Conservation (phyloP, 2,888 invertebrate genomes). For the Acleris literana region DNA sequence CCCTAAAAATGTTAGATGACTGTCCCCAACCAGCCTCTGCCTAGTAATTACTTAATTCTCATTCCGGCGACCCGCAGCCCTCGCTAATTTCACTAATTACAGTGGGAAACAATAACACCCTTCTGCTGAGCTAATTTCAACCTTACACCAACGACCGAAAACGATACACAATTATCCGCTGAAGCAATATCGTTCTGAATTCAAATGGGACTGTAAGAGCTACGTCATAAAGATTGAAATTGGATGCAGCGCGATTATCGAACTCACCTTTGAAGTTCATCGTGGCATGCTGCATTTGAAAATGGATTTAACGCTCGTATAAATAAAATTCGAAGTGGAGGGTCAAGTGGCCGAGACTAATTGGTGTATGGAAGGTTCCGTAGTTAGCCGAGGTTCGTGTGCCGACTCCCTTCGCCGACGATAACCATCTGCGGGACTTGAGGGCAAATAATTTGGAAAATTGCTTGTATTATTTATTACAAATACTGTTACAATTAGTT, state of each 20-base stretch:
- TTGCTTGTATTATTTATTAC: background rate
- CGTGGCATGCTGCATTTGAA: background rate
- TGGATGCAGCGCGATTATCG: background rate
- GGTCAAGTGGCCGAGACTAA: background rate
- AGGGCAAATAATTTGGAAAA: background rate
- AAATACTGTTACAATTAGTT: background rate
- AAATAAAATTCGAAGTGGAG: background rate
- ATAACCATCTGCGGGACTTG: background rate
- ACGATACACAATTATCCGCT: too few species aligned
- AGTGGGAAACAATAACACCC: slow-evolving; percentile 49
- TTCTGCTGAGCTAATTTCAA: slow-evolving; percentile 40
- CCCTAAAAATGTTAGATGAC: background rate
- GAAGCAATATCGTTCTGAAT: background rate
- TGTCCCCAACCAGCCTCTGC: slow-evolving; percentile 2
- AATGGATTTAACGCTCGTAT: slow-evolving; percentile 1
- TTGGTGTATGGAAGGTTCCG: slow-evolving; percentile 1
- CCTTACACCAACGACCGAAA: slow-evolving; percentile 31
- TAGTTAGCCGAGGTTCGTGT: background rate
- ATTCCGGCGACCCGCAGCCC: slow-evolving; percentile 45
- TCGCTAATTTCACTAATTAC: slow-evolving; percentile 75
- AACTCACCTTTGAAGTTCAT: slow-evolving; percentile 13
- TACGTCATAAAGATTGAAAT: slow-evolving; percentile 38
- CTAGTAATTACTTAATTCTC: slow-evolving; percentile 29
- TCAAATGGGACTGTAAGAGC: slow-evolving; percentile 20
- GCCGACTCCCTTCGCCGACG: background rate